phyloP scores from a whole-genome alignment of 1,140 invertebrate genomes.

The Penaeus japonicus region DNA sequence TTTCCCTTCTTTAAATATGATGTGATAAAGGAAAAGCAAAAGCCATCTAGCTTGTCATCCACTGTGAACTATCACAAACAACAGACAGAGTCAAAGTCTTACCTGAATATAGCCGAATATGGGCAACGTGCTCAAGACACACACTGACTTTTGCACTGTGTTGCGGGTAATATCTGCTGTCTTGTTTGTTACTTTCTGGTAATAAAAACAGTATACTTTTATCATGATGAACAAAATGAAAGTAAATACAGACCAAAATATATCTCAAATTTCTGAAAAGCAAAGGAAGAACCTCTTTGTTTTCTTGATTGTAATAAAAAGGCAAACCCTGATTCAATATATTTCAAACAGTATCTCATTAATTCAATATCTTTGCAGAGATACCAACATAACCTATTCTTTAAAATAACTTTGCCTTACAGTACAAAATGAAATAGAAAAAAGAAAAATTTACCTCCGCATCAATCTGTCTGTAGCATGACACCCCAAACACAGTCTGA shows the following conservation, averaged over 20 bases:
- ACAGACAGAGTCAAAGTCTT: neutral
- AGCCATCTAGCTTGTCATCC: neutral
- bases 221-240: no score
- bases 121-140: conserved; percentile 86
- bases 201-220: neutral
- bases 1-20: no score
- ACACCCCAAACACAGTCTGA: conserved; percentile 92
- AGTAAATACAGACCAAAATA: no score
- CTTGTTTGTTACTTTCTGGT: conserved; percentile 86
- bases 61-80: neutral
- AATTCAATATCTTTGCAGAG: no score
- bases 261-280: no score
- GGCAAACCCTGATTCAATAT: no score
- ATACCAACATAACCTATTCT: no score
- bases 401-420: no score
- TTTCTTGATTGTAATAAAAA: no score
- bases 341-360: no score
- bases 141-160: conserved; percentile 93
- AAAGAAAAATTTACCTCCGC: conserved; percentile 75
- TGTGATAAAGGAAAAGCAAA: neutral
- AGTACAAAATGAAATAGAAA: no score
- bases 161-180: conserved; percentile 97
- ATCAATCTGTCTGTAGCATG: conserved; percentile 97
- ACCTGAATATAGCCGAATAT: conserved; percentile 90
- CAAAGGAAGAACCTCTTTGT: no score